phyloP scores from a whole-genome alignment of 37 sponge, comb jelly and placozoan genomes.

The Mnemiopsis leidyi region DNA sequence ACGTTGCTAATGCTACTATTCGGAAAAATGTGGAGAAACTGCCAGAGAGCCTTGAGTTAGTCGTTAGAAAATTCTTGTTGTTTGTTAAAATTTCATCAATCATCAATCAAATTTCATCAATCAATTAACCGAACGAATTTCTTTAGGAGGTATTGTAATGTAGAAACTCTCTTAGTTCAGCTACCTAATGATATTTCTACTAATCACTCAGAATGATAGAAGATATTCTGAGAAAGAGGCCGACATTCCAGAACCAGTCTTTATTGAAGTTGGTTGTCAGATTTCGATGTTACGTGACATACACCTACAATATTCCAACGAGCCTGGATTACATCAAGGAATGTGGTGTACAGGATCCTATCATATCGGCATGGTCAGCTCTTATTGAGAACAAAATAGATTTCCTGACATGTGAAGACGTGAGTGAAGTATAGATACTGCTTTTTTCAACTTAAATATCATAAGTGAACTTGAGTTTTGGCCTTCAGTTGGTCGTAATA shows the following conservation, averaged over 20 bases:
- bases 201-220: background rate
- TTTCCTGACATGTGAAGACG: slow-evolving; percentile 16
- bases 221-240: background rate
- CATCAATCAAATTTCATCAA: too few species aligned
- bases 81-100: too few species aligned
- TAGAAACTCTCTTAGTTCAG: too few species aligned
- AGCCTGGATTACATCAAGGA: background rate
- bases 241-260: background rate
- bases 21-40: background rate
- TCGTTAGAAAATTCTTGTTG: too few species aligned
- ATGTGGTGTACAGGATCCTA: background rate
- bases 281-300: background rate
- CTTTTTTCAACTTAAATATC: too few species aligned
- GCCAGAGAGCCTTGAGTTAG: background rate
- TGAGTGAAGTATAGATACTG: too few species aligned
- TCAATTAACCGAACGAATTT: too few species aligned
- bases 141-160: too few species aligned
- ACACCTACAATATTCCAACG: background rate
- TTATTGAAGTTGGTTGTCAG: background rate
- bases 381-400: background rate
- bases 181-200: background rate
- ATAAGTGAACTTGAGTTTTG: too few species aligned
- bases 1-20: background rate
- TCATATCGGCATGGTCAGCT: slow-evolving; percentile 18
- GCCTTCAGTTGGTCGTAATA: too few species aligned